Percentiles rank a stretch among this genome's conserved stretches.
These are phyloP conservation scores for Hemitrygon akajei DNA, from an alignment of 2,797 vertebrate genomes.

Conservation along the genomic window DNA sequence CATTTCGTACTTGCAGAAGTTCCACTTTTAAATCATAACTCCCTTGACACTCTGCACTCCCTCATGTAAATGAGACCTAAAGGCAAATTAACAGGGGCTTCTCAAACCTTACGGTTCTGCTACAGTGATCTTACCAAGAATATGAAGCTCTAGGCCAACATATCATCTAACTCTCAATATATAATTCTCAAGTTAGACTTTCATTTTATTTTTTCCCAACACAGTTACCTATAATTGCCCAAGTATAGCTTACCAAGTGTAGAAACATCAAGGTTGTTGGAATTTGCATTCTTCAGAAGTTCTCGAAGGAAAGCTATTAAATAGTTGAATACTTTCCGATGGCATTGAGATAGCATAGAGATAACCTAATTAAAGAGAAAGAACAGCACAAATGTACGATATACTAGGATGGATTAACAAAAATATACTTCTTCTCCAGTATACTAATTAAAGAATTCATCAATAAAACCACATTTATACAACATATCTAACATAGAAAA, in stretches of 20 bases:
- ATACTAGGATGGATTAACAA: not conserved
- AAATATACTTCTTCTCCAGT: not conserved
- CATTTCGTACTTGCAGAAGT: not conserved
- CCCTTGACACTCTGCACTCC: not conserved
- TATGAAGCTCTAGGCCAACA: not conserved
- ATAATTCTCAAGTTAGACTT: not conserved
- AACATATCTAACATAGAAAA: not conserved
- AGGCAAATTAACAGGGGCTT: not conserved
- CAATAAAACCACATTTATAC: not conserved
- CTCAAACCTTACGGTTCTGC: not conserved
- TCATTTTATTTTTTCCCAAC: not conserved
- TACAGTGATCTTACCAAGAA: not conserved
- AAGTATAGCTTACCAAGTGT: slow-evolving; percentile 71
- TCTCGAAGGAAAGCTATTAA: slow-evolving; percentile 84
- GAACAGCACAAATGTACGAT: slow-evolving; percentile 6
- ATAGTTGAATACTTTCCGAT: slow-evolving; percentile 88
- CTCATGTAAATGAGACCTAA: not conserved
- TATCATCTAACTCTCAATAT: not conserved
- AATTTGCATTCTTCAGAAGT: slow-evolving; percentile 73
- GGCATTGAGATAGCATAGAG: slow-evolving; percentile 72
- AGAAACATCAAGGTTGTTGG: slow-evolving; percentile 79
- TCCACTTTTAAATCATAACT: not conserved
- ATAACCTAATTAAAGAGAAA: slow-evolving; percentile 62
- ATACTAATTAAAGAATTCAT: not conserved
- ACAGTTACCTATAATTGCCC: not conserved